Conservation (phyloP, 2,797 vertebrate genomes). For the Acipenser oxyrinchus region DNA sequence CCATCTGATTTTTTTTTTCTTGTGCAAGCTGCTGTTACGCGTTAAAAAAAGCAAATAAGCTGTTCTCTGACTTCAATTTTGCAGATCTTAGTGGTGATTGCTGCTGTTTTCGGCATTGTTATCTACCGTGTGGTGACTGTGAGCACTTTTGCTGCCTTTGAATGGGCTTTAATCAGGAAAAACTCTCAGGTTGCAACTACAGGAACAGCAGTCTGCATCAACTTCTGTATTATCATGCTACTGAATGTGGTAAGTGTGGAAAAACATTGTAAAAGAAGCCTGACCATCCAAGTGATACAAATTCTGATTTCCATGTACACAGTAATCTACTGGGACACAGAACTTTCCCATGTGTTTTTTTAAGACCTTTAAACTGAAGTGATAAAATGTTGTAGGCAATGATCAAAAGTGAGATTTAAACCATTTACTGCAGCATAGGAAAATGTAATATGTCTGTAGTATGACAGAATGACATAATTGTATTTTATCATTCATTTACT, state of each 20-base stretch:
- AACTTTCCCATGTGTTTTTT: too few relatives aligned
- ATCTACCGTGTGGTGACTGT: slow-evolving; percentile 91
- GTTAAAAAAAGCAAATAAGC: slow-evolving; percentile 12
- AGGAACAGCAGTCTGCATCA: slow-evolving; percentile 87
- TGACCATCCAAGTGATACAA: too few relatives aligned
- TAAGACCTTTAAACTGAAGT: too few relatives aligned
- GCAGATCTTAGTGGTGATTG: slow-evolving; percentile 88
- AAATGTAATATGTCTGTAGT: too few relatives aligned
- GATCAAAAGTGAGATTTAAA: too few relatives aligned
- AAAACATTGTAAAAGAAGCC: too few relatives aligned
- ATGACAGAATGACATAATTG: too few relatives aligned
- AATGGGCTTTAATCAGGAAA: slow-evolving; percentile 89
- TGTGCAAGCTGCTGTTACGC: background rate
- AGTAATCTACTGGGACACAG: too few relatives aligned
- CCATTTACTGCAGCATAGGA: too few relatives aligned
- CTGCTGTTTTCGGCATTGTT: slow-evolving; percentile 86
- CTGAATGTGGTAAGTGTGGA: slow-evolving; percentile 77
- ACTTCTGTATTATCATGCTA: slow-evolving; percentile 90
- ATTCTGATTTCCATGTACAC: background rate
- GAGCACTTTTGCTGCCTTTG: slow-evolving; percentile 88
- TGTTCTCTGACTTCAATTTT: slow-evolving; percentile 17
- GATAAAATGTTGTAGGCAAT: too few relatives aligned
- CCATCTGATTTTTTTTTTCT: background rate
- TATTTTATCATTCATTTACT: too few relatives aligned
- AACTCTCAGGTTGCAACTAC: slow-evolving; percentile 92